These are phyloP conservation scores for Clarias macrocephalus DNA, from an alignment of 2,113 vertebrate species.

Conservation along the genomic window DNA sequence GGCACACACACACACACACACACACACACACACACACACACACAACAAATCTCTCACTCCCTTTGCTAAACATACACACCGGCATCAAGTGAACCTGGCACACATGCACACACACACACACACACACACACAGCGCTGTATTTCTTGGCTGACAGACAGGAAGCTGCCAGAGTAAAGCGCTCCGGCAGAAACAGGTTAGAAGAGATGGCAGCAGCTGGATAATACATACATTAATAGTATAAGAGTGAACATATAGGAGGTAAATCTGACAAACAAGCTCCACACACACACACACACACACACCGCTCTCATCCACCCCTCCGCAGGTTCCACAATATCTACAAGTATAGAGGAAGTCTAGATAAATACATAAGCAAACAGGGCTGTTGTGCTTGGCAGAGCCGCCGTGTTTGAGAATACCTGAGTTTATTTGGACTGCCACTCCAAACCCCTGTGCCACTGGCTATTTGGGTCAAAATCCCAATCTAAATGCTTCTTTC, in stretches of 20 bases:
- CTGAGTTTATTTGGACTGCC: constrained; percentile 72
- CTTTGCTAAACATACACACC: neutral
- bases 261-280: neutral
- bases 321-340: constrained; percentile 61
- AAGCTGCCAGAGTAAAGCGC: constrained; percentile 32
- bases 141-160: constrained; percentile 41
- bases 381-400: constrained; percentile 73
- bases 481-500: constrained; percentile 68
- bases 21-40: constrained; percentile 11
- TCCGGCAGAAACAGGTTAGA: constrained; percentile 26
- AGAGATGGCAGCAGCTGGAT: constrained; percentile 52
- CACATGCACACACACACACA: constrained; percentile 19
- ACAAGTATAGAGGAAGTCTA: constrained; percentile 74
- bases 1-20: constrained; percentile 19
- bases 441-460: constrained; percentile 63
- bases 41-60: neutral
- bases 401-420: constrained; percentile 72
- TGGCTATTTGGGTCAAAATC: constrained; percentile 57
- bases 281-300: constrained; percentile 28
- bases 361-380: constrained; percentile 77
- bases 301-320: constrained; percentile 60
- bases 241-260: neutral
- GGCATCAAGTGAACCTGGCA: neutral
- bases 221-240: constrained; percentile 69
- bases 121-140: constrained; percentile 3